Base-by-base conservation (phyloP, 2,113 vertebrate species). In the Oreochromis aureus region DNA sequence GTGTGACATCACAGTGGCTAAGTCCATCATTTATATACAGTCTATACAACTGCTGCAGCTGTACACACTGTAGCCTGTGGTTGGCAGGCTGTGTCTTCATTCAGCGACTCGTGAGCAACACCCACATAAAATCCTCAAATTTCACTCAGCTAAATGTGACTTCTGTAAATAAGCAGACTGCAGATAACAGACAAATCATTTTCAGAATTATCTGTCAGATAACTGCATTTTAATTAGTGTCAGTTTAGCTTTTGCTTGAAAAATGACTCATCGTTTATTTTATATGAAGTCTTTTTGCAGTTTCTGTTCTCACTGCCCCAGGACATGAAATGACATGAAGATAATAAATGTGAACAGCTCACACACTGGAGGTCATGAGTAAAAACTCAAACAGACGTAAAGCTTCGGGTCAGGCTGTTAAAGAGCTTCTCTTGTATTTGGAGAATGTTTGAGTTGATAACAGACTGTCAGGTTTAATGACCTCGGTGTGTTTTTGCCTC, bases 401-500 rank as follows among this genome's bases (percentile, higher is more conserved):
- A 51, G 71, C 71, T 78, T 51, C 1, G 1, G 44, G 44, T 78
- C 44, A 6, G 18, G 18, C 73, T 54, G 30, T 41, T 53, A 2
- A 83, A 54, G 32, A 71, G 46, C 3, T 12, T 15, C 58, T 58
- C 56, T 10, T 82, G 58, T 83, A 69, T 83, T 83, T 83, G 44
- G 56, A 79, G 73, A 85, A 80, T 80, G 76, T 80, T 56, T 1
- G 27, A 54, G 84, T 18, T 66, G 91, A 89, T 87, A 87, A 92
- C 80, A 90, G 84, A 80, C 88, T 78, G 53, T 86, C 55, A 69
- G 81, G 12, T 61, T 78, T 87, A 87, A 89, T 16, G 9, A 86
- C 82, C 87, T 54, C 27, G 0, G n/a, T 48, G 53, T 36, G 24
- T 79, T 79, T 76, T 27, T 34, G 71, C 83, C 71, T 79, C 41